Base-by-base conservation (phyloP, 2,797 vertebrate species). In the Botia almorhae region DNA sequence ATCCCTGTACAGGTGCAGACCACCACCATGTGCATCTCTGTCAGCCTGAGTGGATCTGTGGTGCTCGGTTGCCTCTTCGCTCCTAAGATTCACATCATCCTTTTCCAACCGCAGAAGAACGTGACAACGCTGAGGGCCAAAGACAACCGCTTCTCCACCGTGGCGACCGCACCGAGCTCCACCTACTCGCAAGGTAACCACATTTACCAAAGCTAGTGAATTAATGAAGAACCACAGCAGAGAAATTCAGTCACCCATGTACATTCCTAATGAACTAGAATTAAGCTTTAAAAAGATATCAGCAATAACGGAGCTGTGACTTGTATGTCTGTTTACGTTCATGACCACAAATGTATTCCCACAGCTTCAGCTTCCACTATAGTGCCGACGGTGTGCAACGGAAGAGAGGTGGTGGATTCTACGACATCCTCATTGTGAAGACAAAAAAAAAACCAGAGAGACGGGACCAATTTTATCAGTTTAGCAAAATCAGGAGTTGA, bases 101-200 rank as follows among this genome's bases (percentile, higher is more conserved):
- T 98, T 85, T 99, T 99, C 92, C 98, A 99, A 91, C 98, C 98
- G 0, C 98, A 99, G 94, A 99, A 99, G 93, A 99, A 98, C 0
- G 96, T 99, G 90, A 92, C 96, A 84, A 96, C 91, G 51, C 96
- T 96, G 86, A 93, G 97, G 0, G 91, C 94, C 60, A 94, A 96
- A 87, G 96, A 96, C 63, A 94, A 96, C 74, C 96, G 98, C 72
- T 98, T 97, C 89, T 81, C 85, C 64, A 71, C 76, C 33, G 33
- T 33, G 0, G 81, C 91, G 81, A 94, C 95, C 0, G 94, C 94
- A 0, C 94, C 94, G 0, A 84, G 94, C 81, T 94, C 97, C 91
- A 96, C 94, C 89, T 94, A 94, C 81, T 96, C 95, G 75, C 97
- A 96, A 2, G 96, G 98, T 98, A 89, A 23, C 61, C 65, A 69